Evolutionary conservation across 2,113 vertebrate species (phyloP).

Genomic region (Orthonyx spaldingii): DNA sequence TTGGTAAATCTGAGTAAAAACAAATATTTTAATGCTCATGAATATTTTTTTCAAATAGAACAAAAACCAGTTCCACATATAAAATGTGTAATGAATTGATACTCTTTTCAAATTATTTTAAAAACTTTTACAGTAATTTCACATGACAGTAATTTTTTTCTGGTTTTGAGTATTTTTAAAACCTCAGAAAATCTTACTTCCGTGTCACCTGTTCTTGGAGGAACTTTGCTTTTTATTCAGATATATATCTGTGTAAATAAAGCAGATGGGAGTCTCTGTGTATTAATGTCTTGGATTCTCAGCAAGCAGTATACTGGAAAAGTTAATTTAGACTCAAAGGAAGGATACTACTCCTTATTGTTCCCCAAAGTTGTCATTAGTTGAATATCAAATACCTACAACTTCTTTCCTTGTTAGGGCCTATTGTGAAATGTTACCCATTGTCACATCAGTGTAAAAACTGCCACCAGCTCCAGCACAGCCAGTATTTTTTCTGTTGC

Average conservation of each 20-base stretch:
- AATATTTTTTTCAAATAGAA: not conserved
- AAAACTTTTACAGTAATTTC: not conserved
- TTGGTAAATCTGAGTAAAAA: not conserved
- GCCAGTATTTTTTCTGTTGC: not conserved
- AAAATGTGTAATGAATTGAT: not conserved
- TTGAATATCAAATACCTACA: not conserved
- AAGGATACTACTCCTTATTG: not conserved
- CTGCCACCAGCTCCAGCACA: not conserved
- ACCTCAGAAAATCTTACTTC: not conserved
- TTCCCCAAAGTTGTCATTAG: not conserved
- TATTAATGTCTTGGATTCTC: not conserved
- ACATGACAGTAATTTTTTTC: not conserved
- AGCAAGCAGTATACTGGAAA: not conserved
- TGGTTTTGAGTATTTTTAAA: not conserved
- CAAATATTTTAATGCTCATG: not conserved
- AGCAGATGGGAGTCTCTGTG: not conserved
- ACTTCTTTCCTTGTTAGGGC: not conserved
- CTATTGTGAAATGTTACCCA: not conserved
- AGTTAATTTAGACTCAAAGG: not conserved
- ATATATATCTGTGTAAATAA: not conserved
- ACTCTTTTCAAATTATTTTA: not conserved
- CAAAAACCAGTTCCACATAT: not conserved
- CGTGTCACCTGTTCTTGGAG: not conserved
- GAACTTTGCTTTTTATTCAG: not conserved
- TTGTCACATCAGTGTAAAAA: not conserved